A percentile compares a stretch with the other conserved stretches of the same genome.
Conservation (phyloP, 2,113 vertebrate species). For the Pluvianellus socialis region DNA sequence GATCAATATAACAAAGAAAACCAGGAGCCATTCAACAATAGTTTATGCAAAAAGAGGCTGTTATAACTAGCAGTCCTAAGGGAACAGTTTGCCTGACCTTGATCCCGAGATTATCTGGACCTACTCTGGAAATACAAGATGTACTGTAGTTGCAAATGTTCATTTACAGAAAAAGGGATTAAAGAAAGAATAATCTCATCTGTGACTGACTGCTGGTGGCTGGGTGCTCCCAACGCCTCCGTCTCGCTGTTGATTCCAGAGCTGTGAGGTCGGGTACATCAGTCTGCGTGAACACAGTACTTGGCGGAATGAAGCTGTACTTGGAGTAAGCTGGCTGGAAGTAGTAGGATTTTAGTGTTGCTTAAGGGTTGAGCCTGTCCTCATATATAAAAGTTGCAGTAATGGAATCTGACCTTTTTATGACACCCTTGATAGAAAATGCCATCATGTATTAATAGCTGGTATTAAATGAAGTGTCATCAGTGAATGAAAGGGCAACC, state of each 20-base stretch:
- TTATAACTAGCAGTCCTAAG: not conserved
- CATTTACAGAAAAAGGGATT: not conserved
- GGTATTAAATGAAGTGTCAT: not conserved
- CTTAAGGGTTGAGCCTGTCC: not conserved
- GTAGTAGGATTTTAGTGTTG: not conserved
- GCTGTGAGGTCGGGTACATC: not conserved
- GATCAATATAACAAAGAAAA: not conserved
- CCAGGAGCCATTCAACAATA: not conserved
- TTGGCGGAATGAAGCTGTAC: not conserved
- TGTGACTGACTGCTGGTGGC: not conserved
- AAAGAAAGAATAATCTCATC: not conserved
- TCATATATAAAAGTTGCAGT: not conserved
- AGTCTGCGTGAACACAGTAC: accelerated
- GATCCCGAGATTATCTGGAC: not conserved
- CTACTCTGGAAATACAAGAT: accelerated
- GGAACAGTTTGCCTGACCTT: not conserved
- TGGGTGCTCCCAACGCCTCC: not conserved
- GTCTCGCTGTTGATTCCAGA: not conserved
- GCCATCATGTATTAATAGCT: not conserved
- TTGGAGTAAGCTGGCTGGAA: not conserved
- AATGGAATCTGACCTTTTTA: not conserved
- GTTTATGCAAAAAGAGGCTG: not conserved
- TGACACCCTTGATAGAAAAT: not conserved
- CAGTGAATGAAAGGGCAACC: not conserved
- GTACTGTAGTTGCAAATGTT: not conserved